Base-by-base conservation (phyloP, 2,797 vertebrate species). In the Micromesistius poutassou region DNA sequence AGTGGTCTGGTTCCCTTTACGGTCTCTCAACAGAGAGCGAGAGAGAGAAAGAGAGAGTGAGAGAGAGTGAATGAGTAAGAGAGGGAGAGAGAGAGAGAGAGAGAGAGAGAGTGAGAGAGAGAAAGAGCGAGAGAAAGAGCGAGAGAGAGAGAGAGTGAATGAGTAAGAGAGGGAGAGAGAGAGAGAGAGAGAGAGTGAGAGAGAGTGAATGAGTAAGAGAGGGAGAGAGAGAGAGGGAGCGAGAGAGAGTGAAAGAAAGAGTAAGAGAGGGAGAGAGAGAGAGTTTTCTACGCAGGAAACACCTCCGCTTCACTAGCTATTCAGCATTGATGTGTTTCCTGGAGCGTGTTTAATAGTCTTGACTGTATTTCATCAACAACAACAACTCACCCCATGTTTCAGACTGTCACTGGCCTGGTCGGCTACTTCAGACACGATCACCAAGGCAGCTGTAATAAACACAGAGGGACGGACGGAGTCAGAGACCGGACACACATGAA, bases 371-470 rank as follows among this genome's bases (percentile, higher is more conserved):
- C 31, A 30, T 42, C 40, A 42, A 16, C 40, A 42, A 42, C 40
- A 42, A 42, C 40, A 42, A 95, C 97, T 96, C 89, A 99, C 98
- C 95, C 96, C 97, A 79, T 99, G 96, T 82, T 96, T 95, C 89
- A 99, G 95, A 88, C 95, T 96, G 87, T 98, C 97, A 0, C 96
- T 97, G 87, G 96, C 97, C 82, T 92, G 94, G 86, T 97, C 97
- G 0, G 96, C 96, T 82, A 98, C 93, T 89, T 95, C 96, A 76
- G 96, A 96, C 89, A 99, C 90, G 9, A 96, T 93, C 80, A 94
- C 93, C 92, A 99, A 94, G 19, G 94, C 96, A 91, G 95, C 98
- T 99, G 93, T 82, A 87, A 83, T 25, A 22, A 46, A 74, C 40
- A 74, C 40, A 66, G 4, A 50, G 35, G 38, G 35, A 31, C 4